Base-by-base conservation (phyloP, 1,140 invertebrate genomes). In the Streblospio benedicti region DNA sequence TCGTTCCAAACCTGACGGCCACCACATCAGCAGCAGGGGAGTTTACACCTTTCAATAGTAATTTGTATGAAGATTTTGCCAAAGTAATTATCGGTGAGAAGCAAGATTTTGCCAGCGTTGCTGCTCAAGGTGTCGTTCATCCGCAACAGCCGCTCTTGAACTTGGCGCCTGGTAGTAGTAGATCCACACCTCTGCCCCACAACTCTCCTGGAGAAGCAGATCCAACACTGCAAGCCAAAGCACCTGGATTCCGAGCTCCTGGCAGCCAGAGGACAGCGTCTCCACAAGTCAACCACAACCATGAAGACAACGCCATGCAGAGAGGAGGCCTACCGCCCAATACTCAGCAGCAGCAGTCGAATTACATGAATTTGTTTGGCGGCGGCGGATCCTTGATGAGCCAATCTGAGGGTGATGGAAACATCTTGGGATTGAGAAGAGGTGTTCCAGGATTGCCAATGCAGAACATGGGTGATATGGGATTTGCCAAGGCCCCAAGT, bases 41-140 rank as follows among this genome's bases (percentile, higher is more conserved):
- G 62, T 91, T 91, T 73, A 87, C 87, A 0, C 80, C 90, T 4
- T 91, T 91, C 66, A 87, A 87, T 66, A 85, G 88, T 68, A 80
- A n/a, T n/a, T n/a, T 81, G 0, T 86, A 86, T 65, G 82, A 82
- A 52, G 85, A 84, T 71, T 73, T 80, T 28, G 80, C 83, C 25
- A 83, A 85, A 63, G 82, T 84, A 61, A 82, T 85, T 75, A 84
- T 85, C 81, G 81, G 81, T n/a, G 79, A 81, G 71, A 87, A 85
- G 69, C 84, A 81, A 67, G 85, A 88, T 72, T 88, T 88, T 76
- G 86, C 86, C 5, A 85, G 83, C 56, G 86, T 86, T 25, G 85
- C 86, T 60, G 85, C 85, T 12, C 81, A 83, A 45, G 83, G 82
- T 23, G 79, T 64, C 33, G 67, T 71, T 72, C 78, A 33, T n/a